Evolutionary conservation across 1,140 invertebrate species (phyloP), one percentile per base, ranked within the genome.

Genomic region (Procambarus virginalis): DNA sequence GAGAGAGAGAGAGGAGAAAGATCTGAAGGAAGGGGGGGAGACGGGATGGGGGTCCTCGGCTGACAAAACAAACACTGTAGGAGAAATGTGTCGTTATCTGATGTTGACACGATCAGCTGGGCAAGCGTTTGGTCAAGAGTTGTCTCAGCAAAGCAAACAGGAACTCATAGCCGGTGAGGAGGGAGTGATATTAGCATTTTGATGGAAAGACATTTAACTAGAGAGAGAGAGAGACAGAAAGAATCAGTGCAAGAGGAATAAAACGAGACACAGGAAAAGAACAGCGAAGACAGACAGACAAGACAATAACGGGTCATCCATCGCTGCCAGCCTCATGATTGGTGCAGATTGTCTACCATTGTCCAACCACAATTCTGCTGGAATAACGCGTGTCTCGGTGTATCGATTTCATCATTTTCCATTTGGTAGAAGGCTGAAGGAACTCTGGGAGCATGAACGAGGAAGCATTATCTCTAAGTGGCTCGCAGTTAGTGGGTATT

Each of bases 211-310:
- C 12, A 55, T 55, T 9, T 55, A 45, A 8, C n/a, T 77, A 45
- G 6, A 76, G 49, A 79, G 77, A 55, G 55, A 55, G 77, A 79
- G 77, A 78, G 22, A 60, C 51, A 60, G 58, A 60, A 12, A 34
- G 79, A 60, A 34, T 14, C 14, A 58, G n/a, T 49, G 76, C 20
- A 8, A 49, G 46, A 78, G 76, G n/a, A 46, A 78, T 3, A 22
- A 9, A 78, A 12, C n/a, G 49, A 55, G 46, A 49, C 46, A 55
- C 6, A 55, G 49, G n/a, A 14, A 49, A 12, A 55, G 45, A 48
- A 34, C 12, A 2, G 20, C 10, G 49, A 46, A 55, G 46, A 78
- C 12, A 55, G 49, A 55, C 22, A 55, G 49, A 55, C 9, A 34
- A 34, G 34, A 48, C 22, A 78, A 10, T 6, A 6, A 49, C 8